Percentiles rank a stretch among this genome's conserved stretches.
Evolutionary conservation across 1,140 invertebrate genomes (phyloP).

Genomic region (Steinernema feltiae): DNA sequence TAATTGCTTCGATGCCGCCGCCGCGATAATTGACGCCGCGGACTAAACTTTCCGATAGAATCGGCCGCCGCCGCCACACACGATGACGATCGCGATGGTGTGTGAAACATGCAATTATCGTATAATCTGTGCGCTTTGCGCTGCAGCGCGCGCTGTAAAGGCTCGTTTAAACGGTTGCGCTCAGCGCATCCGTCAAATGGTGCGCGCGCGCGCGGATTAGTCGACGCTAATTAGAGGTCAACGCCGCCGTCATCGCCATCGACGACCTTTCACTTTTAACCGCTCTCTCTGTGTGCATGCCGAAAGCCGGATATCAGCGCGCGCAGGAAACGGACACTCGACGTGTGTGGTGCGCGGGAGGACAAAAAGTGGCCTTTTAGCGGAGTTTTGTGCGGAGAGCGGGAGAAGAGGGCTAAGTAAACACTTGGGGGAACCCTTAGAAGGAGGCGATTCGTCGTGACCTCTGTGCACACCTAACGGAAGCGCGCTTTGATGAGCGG

Average conservation of each 20-base stretch:
- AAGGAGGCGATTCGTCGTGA: no score
- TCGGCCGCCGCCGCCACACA: background rate
- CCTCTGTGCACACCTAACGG: no score
- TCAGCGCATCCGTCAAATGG: background rate
- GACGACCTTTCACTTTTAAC: background rate
- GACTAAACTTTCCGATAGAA: background rate
- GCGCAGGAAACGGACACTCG: background rate
- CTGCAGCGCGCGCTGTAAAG: slow-evolving; percentile 9
- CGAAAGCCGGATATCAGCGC: slow-evolving; percentile 10
- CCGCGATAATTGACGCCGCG: background rate
- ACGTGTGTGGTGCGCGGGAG: background rate
- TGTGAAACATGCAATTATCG: slow-evolving; percentile 7
- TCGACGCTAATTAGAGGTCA: slow-evolving; percentile 13
- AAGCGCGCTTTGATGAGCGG: no score
- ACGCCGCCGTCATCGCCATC: background rate
- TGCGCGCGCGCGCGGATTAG: no score
- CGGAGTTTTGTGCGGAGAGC: no score
- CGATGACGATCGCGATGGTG: no score
- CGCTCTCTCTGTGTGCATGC: background rate
- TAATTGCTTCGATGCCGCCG: background rate
- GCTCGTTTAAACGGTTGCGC: background rate
- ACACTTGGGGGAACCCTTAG: no score
- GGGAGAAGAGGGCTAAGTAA: no score
- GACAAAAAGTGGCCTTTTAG: background rate
- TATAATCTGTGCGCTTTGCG: slow-evolving; percentile 1